phyloP scores from a whole-genome alignment of 2,888 invertebrate species.

The Uloborus plumipes region DNA sequence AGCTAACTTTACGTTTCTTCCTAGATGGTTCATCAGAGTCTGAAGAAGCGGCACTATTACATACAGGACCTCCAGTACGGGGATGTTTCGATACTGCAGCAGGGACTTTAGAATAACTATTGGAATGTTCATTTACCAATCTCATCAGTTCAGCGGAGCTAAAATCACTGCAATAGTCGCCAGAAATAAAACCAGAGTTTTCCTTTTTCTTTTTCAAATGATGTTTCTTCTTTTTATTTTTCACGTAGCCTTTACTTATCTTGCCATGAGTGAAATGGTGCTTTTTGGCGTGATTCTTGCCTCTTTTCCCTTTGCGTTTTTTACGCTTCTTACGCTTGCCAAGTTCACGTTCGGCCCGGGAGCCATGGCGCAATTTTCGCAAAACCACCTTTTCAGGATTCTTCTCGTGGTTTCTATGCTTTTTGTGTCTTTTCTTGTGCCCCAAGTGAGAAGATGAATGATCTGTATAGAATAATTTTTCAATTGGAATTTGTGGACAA shows the following conservation, averaged over 20 bases:
- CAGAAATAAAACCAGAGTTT: constrained; percentile 52
- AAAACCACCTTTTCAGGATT: constrained; percentile 33
- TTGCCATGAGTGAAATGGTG: constrained; percentile 51
- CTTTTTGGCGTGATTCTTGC: constrained; percentile 46
- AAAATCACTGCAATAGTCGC: constrained; percentile 61
- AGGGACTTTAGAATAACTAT: constrained; percentile 50
- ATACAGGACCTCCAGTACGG: constrained; percentile 4
- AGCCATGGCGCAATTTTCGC: constrained; percentile 39
- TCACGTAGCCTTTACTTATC: constrained; percentile 27
- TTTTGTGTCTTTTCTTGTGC: constrained; percentile 45
- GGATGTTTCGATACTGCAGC: constrained; percentile 54
- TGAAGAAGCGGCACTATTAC: constrained; percentile 2
- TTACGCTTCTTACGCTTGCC: constrained; percentile 53
- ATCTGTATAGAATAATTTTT: constrained; percentile 49
- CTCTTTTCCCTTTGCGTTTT: constrained; percentile 50
- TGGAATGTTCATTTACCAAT: constrained; percentile 58
- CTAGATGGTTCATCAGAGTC: constrained; percentile 33
- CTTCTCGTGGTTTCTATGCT: constrained; percentile 54
- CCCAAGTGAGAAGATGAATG: constrained; percentile 53
- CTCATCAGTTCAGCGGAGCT: constrained; percentile 54
- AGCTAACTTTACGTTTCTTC: constrained; percentile 56
- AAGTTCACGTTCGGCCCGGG: constrained; percentile 33
- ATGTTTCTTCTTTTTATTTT: constrained; percentile 58
- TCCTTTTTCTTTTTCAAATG: constrained; percentile 55
- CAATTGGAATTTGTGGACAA: constrained; percentile 47